phyloP scores from a whole-genome alignment of 2,888 invertebrate species.

The Drosophila leonis region DNA sequence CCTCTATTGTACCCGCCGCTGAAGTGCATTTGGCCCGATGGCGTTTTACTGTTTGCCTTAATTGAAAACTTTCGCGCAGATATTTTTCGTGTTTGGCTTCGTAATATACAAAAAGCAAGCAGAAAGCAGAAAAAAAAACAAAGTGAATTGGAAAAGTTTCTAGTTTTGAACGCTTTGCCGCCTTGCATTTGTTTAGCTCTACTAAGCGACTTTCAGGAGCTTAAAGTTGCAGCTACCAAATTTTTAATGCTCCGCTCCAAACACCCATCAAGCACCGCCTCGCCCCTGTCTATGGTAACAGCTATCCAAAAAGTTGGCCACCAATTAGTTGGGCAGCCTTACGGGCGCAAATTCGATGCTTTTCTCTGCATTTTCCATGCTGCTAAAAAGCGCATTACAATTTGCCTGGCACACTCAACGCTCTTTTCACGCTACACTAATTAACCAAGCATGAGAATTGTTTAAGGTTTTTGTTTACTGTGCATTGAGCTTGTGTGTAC shows the following conservation, averaged over 20 bases:
- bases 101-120: slow-evolving; percentile 37
- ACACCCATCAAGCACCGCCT: not conserved
- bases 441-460: slow-evolving; percentile 50
- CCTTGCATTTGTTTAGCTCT: slow-evolving; percentile 73
- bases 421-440: slow-evolving; percentile 39
- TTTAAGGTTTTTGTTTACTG: slow-evolving; percentile 15
- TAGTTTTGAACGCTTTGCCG: slow-evolving; percentile 75
- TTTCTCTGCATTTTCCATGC: slow-evolving; percentile 9
- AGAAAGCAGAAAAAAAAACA: not conserved
- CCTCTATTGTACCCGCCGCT: too few relatives aligned
- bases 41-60: slow-evolving; percentile 74
- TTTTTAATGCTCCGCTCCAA: slow-evolving; percentile 8
- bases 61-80: slow-evolving; percentile 74
- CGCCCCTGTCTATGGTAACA: not conserved
- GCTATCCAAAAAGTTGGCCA: slow-evolving; percentile 50
- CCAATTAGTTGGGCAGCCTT: slow-evolving; percentile 59
- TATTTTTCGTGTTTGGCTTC: slow-evolving; percentile 67
- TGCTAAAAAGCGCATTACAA: slow-evolving; percentile 42
- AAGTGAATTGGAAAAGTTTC: slow-evolving; percentile 76
- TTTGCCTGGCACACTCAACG: slow-evolving; percentile 29
- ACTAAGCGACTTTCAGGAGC: slow-evolving; percentile 52
- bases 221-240: slow-evolving; percentile 51
- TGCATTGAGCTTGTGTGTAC: not conserved
- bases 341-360: slow-evolving; percentile 28
- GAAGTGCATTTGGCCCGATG: slow-evolving; percentile 52